phyloP scores from a whole-genome alignment of 2,888 invertebrate species.

The Encarsia formosa region DNA sequence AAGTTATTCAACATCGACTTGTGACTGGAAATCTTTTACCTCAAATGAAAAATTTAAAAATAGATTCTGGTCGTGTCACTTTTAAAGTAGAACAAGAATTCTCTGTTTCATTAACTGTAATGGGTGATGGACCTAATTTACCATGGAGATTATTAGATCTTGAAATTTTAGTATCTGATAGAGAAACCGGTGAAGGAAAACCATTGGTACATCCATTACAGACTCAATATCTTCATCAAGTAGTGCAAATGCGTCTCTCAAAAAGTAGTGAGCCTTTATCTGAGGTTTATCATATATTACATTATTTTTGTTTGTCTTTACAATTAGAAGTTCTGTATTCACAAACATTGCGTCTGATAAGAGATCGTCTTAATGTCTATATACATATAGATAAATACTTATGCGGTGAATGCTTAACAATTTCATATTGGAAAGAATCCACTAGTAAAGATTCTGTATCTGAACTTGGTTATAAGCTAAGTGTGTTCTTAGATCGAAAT shows the following conservation, averaged over 20 bases:
- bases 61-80: constrained; percentile 90
- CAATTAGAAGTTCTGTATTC: constrained; percentile 81
- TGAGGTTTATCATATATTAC: constrained; percentile 79
- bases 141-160: constrained; percentile 96
- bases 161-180: constrained; percentile 93
- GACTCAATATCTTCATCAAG: constrained; percentile 86
- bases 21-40: constrained; percentile 87
- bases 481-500: constrained; percentile 81
- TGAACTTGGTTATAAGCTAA: constrained; percentile 82
- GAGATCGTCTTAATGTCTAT: constrained; percentile 84
- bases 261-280: constrained; percentile 75
- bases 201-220: constrained; percentile 92
- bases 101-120: constrained; percentile 90
- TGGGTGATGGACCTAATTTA: constrained; percentile 89
- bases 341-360: constrained; percentile 81
- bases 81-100: constrained; percentile 95
- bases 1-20: constrained; percentile 91
- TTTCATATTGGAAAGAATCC: constrained; percentile 88
- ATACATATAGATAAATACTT: constrained; percentile 86
- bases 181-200: constrained; percentile 96
- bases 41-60: constrained; percentile 83
- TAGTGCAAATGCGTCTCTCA: constrained; percentile 85
- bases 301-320: constrained; percentile 90
- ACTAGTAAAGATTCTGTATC: constrained; percentile 70
- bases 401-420: constrained; percentile 80